These are phyloP conservation scores for Hippocampus comes DNA, from an alignment of 2,113 vertebrate genomes.

Conservation along the genomic window DNA sequence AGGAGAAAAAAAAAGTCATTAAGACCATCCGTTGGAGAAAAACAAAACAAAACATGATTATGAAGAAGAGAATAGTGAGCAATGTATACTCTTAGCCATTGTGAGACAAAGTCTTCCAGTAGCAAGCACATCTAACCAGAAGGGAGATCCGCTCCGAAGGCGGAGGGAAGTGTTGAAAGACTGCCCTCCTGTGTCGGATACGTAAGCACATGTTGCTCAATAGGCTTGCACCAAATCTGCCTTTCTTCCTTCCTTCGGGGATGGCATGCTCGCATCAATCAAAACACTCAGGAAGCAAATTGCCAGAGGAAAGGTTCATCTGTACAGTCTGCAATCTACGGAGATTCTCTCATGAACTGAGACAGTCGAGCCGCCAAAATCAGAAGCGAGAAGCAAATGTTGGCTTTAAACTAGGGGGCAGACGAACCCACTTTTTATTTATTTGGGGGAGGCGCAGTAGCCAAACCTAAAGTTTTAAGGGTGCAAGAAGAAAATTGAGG, in stretches of 20 bases:
- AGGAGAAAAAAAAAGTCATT: neutral
- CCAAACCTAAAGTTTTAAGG: no score
- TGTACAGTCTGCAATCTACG: neutral
- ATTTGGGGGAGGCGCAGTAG: no score
- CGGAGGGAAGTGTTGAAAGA: constrained; percentile 59
- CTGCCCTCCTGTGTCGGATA: constrained; percentile 73
- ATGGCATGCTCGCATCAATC: constrained; percentile 1
- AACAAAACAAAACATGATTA: no score
- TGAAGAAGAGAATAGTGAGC: no score
- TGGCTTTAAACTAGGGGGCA: constrained; percentile 22
- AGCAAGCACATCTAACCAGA: neutral
- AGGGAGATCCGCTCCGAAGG: constrained; percentile 11
- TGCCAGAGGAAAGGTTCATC: neutral
- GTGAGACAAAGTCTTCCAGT: neutral
- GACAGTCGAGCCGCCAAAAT: constrained; percentile 1
- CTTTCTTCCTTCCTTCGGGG: constrained; percentile 13
- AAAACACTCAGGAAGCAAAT: neutral
- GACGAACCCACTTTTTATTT: no score
- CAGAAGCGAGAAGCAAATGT: constrained; percentile 20
- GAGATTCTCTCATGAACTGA: neutral
- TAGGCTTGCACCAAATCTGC: neutral
- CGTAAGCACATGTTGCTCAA: constrained; percentile 55
- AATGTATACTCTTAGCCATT: neutral
- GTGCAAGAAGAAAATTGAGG: no score
- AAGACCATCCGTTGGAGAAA: no score